Evolutionary conservation across 2,113 vertebrate genomes (phyloP).

Genomic region (Siniperca chuatsi): DNA sequence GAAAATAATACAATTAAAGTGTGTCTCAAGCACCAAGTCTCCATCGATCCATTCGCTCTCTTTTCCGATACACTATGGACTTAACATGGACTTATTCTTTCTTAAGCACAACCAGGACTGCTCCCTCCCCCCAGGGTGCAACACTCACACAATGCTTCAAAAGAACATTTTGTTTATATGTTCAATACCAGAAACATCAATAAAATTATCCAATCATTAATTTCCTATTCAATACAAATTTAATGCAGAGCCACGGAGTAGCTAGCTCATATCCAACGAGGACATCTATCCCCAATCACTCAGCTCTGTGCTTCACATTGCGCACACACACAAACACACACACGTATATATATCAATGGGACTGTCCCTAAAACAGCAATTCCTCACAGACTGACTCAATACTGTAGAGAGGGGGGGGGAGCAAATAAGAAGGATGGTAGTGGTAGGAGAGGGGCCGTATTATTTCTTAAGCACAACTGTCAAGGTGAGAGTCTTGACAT

Average conservation of each 20-base stretch:
- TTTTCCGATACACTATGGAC: constrained; percentile 78
- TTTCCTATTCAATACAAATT: constrained; percentile 80
- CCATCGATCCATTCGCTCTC: constrained; percentile 69
- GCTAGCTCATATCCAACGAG: constrained; percentile 81
- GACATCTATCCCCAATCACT: constrained; percentile 73
- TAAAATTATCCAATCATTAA: constrained; percentile 82
- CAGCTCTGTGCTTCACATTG: constrained; percentile 50
- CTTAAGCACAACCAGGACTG: constrained; percentile 77
- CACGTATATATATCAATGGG: constrained; percentile 68
- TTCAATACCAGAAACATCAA: constrained; percentile 80
- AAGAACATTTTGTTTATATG: constrained; percentile 84
- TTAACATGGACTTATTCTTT: constrained; percentile 82
- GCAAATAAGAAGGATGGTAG: constrained; percentile 58
- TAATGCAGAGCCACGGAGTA: constrained; percentile 80
- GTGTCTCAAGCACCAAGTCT: constrained; percentile 67
- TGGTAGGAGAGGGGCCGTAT: constrained; percentile 30
- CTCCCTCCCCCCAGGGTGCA: constrained; percentile 55
- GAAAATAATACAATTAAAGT: constrained; percentile 79
- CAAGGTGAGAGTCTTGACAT: constrained; percentile 73
- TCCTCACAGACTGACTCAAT: constrained; percentile 76
- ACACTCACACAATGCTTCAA: constrained; percentile 78
- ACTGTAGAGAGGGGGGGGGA: constrained; percentile 38
- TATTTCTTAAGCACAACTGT: constrained; percentile 60
- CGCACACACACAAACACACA: constrained; percentile 14
- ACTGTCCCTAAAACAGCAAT: constrained; percentile 77